Evolutionary conservation across 2,113 vertebrate genomes (phyloP), one percentile per base, ranked within the genome.

Genomic region (Albula glossodonta): DNA sequence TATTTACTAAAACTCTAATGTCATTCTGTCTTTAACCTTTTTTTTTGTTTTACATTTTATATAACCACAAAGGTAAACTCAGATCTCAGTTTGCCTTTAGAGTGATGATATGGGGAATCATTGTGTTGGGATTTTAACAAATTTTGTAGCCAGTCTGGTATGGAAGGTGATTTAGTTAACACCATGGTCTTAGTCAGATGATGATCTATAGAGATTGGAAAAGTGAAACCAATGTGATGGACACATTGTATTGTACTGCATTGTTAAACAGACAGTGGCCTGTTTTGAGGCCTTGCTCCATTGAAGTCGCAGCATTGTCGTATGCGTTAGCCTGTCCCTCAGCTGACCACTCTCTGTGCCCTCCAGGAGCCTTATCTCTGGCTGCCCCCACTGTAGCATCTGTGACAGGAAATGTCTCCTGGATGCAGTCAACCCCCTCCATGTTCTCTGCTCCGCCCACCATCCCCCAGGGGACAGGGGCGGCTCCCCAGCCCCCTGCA

Each of bases 291-390:
- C 2, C 0, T 6, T 51, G 31, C 31, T 85, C 66, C 0, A 11
- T 15, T 52, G 22, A 63, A 80, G 13, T 1, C 0, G 0, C 78
- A 19, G 87, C 50, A 9, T 80, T 63, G 22, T 22, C 22, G 12
- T 41, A 60, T 56, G 2, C 22, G 19, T 66, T 19, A 10, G 7
- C 22, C 3, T 22, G 22, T 66, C 1, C 60, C 22, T 19, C 51
- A 8, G 51, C 19, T 51, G 63, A 19, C 22, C 84, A 9, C 3
- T 80, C 41, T 50, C 2, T 87, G 10, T 15, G 31, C 56, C 57
- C 82, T 92, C 56, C 85, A 99, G 98, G 96, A 85, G 94, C 94
- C 74, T 87, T 96, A 49, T 88, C 96, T 31, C 83, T 94, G n/a
- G 92, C 91, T 70, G 85, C 93, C 66, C 86, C 96, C 79, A 89